These are phyloP conservation scores for Emesis furor DNA, from an alignment of 2,888 invertebrate genomes.

Conservation along the genomic window DNA sequence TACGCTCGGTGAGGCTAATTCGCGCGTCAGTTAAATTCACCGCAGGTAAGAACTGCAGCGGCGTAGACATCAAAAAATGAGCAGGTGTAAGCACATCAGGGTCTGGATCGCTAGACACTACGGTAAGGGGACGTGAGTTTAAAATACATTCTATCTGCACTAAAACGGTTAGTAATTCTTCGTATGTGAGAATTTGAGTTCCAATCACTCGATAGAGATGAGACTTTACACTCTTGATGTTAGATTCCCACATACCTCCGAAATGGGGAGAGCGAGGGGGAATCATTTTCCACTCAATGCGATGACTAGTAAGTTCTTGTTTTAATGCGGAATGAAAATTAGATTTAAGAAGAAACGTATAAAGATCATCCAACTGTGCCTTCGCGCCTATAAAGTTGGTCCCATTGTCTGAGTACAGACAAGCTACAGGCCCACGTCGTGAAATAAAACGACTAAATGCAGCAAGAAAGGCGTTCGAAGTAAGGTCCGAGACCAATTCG, in stretches of 20 bases:
- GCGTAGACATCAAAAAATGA: slow-evolving; percentile 48
- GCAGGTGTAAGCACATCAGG: slow-evolving; percentile 30
- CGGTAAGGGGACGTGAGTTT: slow-evolving; percentile 52
- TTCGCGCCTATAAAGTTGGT: slow-evolving; percentile 49
- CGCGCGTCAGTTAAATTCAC: no score
- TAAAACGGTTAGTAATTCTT: slow-evolving; percentile 49
- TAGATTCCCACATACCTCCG: slow-evolving; percentile 46
- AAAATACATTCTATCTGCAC: slow-evolving; percentile 49
- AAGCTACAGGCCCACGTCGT: slow-evolving; percentile 47
- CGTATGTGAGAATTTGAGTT: slow-evolving; percentile 45
- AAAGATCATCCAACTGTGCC: background rate
- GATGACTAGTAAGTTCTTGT: background rate
- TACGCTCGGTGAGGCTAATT: slow-evolving; percentile 19
- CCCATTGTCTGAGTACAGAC: slow-evolving; percentile 46
- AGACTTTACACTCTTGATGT: slow-evolving; percentile 47
- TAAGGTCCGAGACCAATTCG: slow-evolving; percentile 32
- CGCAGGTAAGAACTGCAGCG: slow-evolving; percentile 44
- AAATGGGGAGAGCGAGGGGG: slow-evolving; percentile 44
- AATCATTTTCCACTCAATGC: slow-evolving; percentile 35
- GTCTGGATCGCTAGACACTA: slow-evolving; percentile 41
- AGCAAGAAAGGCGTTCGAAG: slow-evolving; percentile 29
- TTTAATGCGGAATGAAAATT: no score
- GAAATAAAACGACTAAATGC: slow-evolving; percentile 51
- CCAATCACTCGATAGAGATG: slow-evolving; percentile 49
- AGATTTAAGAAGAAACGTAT: no score